Evolutionary conservation across 2,888 invertebrate species (phyloP), one percentile per base, ranked within the genome.

Genomic region (Diarsia mendica): DNA sequence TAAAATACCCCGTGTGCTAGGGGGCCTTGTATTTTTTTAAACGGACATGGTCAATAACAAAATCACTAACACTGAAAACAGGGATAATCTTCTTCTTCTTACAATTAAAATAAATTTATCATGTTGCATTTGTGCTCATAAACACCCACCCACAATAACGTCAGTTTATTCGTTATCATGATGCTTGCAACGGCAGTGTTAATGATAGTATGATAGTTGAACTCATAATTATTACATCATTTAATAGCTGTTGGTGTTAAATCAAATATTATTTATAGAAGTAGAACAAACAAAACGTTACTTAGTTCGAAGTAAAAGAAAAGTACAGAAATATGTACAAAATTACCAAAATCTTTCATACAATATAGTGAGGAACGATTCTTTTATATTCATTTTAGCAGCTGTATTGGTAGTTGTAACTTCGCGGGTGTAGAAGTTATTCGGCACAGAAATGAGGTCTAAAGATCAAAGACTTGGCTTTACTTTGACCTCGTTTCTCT

Each of bases 311-410:
- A 65, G 18, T 69, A 6, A 69, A 46, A 8, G 4, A 61, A 61
- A n/a, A 46, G 8, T 15, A 33, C 2, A n/a, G 28, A 28, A 58
- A 58, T 15, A 28, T 39, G n/a, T 33, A 18, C 23, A 39, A 39
- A 28, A 20, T 72, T 11, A 6, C 10, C 15, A 49, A 15, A 18
- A 11, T 13, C 1, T 72, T 58, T 72, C 39, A 15, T 11, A 28
- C 9, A 10, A 48, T 48, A 4, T 39, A 5, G 6, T 48, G 23
- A 39, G 20, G 23, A n/a, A 39, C n/a, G 8, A 6, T 60, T 15
- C 8, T 44, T 75, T 75, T 23, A 63, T 46, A 75, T 13, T 33
- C 5, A 13, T 75, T 75, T n/a, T 28, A n/a, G 6, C 20, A 15
- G 13, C 13, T 39, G 3, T 44, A 63, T 8, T 2, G 44, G n/a